Evolutionary conservation across 2,888 invertebrate genomes (phyloP), one percentile per base, ranked within the genome.

Genomic region (Chloromyia formosa): DNA sequence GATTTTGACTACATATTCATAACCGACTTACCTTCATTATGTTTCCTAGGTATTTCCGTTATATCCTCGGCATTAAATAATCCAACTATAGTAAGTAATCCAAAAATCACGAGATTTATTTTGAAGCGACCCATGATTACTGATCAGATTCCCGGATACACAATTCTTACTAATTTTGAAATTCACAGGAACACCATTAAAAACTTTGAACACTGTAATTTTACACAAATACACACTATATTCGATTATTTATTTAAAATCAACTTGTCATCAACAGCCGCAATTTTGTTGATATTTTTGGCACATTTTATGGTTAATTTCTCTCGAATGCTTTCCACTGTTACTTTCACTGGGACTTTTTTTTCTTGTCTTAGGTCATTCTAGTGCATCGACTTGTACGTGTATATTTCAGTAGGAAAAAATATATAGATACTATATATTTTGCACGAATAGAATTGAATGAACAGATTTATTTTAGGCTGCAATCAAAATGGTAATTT

Each of bases 61-160:
- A 62, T 45, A 5, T 16, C 22, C 45, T 73, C 23, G 27, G 71
- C 75, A 56, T 58, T 62, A 22, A 74, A 20, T 69, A 75, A 75
- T 75, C 75, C 75, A 71, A 74, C 56, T 58, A 58, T 14, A 22
- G 71, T 45, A 45, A 71, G 12, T 75, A 75, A 71, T 75, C 74
- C 74, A 56, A 71, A n/a, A 42, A 54, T 45, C 20, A 61, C 27
- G 5, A 49, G 61, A 42, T 14, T 40, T n/a, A 1, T 18, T n/a
- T 60, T 61, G 1, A n/a, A 23, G 49, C 16, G 22, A 1, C 27
- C 73, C 73, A 73, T 73, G 60, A 49, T 61, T 35, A 5, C 10
- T 10, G n/a, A n/a, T 23, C 12, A n/a, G 22, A 10, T 58, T 20
- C 27, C n/a, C n/a, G 14, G 42, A 9, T 18, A 40, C 54, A 56